A percentile compares a stretch with the other conserved stretches of the same genome.
These are phyloP conservation scores for Oceanodroma tethys DNA, from an alignment of 2,113 vertebrate species.

Conservation along the genomic window DNA sequence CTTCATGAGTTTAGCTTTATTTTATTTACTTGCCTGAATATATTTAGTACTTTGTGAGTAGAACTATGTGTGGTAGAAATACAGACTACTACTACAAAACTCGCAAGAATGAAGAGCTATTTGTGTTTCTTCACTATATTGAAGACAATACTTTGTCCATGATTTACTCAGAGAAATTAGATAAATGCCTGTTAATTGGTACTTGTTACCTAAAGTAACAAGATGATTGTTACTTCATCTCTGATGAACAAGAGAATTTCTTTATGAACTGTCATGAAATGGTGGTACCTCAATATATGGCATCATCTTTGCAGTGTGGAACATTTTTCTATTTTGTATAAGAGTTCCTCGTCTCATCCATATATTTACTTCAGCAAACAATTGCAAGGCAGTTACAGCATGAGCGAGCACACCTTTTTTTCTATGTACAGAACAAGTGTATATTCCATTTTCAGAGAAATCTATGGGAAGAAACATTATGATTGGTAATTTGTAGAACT, in stretches of 20 bases:
- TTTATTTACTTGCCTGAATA: background rate
- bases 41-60: background rate
- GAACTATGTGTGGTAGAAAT: background rate
- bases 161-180: background rate
- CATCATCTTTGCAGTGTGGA: background rate
- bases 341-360: background rate
- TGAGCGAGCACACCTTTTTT: background rate
- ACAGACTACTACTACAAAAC: background rate
- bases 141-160: background rate
- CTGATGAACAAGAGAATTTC: background rate
- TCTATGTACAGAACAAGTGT: rapidly evolving
- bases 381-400: background rate
- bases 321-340: background rate
- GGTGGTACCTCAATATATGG: background rate
- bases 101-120: background rate
- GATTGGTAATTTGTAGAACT: background rate
- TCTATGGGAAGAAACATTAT: background rate
- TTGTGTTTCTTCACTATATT: background rate
- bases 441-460: background rate
- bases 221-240: no score
- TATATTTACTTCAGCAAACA: background rate
- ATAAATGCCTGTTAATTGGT: background rate
- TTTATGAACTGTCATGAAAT: background rate
- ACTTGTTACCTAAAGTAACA: background rate
- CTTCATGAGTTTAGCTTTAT: background rate